Evolutionary conservation across 2,797 vertebrate genomes (phyloP).

Genomic region (Syngnathus rostellatus): DNA sequence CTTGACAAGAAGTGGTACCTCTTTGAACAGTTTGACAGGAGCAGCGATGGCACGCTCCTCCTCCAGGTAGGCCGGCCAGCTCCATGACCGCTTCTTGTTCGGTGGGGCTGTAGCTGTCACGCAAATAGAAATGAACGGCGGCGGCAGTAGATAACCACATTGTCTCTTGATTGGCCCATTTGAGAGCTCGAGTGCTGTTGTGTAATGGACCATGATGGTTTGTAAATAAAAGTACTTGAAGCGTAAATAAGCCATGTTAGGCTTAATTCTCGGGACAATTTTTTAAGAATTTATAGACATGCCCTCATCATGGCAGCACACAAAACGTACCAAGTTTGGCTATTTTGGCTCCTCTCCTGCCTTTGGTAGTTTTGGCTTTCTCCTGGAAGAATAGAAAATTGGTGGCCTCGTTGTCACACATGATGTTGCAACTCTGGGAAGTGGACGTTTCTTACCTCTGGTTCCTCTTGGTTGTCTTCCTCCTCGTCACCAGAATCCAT

Average conservation of each 20-base stretch:
- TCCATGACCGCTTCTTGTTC: constrained; percentile 82
- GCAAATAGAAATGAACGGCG: background rate
- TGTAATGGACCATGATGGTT: too few species aligned
- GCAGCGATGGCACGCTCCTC: constrained; percentile 79
- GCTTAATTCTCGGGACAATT: background rate
- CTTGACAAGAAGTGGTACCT: constrained; percentile 62
- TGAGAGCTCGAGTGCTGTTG: too few species aligned
- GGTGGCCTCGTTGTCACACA: too few species aligned
- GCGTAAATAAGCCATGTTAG: too few species aligned
- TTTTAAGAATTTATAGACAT: background rate
- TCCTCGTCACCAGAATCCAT: constrained; percentile 89
- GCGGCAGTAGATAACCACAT: background rate
- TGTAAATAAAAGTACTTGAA: too few species aligned
- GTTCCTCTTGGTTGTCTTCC: constrained; percentile 78
- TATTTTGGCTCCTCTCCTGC: constrained; percentile 79
- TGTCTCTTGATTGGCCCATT: background rate
- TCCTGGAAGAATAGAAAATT: constrained; percentile 63
- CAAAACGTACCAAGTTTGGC: constrained; percentile 74
- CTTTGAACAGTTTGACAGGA: constrained; percentile 84
- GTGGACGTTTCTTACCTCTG: constrained; percentile 62
- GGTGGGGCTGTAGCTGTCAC: constrained; percentile 57
- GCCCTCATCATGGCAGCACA: background rate
- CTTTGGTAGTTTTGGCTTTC: constrained; percentile 78
- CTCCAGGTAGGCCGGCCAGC: constrained; percentile 84
- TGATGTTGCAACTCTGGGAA: too few species aligned